Evolutionary conservation across 2,888 invertebrate species (phyloP), one percentile per base, ranked within the genome.

Genomic region (Rhamnusium bicolor): DNA sequence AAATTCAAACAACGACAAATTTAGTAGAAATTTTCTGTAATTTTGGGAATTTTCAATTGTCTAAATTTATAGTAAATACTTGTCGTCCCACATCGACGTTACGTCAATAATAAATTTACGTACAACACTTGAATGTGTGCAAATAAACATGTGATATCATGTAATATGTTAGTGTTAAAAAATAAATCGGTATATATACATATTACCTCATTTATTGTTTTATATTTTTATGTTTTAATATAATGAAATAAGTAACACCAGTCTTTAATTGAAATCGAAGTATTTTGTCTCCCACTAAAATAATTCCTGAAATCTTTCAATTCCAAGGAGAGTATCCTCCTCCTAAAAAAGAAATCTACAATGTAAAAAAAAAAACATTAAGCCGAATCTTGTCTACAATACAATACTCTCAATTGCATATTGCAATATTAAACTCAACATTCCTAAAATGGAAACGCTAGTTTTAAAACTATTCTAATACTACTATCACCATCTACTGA

Each of bases 81-180:
- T 87, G 85, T 87, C 84, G 86, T 88, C 86, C 85, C 85, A 87
- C 87, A 88, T 87, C 87, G 87, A 88, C 86, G 86, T 86, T 84
- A 81, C 86, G 88, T 88, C 88, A 88, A 88, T 88, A 88, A 87
- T 85, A 84, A n/a, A 85, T 81, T 86, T 87, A 88, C 87, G 87
- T 88, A 88, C 88, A 88, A 88, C 88, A 87, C 87, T 84, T 86
- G 84, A 87, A 86, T 86, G 87, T 88, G 88, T 88, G 88, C 88
- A 88, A 88, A 87, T 88, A 87, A 79, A 88, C 86, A 88, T 88
- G 88, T 88, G 88, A 88, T 88, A 88, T 87, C 87, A 88, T 88
- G 88, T 88, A 88, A 88, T 86, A 88, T 88, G 88, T 88, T 88
- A 88, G 88, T 87, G 87, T 88, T 88, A 88, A 87, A 81, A 87